These are phyloP conservation scores for Caenorhabditis brenneri DNA, from an alignment of 1,140 invertebrate genomes.

Conservation along the genomic window DNA sequence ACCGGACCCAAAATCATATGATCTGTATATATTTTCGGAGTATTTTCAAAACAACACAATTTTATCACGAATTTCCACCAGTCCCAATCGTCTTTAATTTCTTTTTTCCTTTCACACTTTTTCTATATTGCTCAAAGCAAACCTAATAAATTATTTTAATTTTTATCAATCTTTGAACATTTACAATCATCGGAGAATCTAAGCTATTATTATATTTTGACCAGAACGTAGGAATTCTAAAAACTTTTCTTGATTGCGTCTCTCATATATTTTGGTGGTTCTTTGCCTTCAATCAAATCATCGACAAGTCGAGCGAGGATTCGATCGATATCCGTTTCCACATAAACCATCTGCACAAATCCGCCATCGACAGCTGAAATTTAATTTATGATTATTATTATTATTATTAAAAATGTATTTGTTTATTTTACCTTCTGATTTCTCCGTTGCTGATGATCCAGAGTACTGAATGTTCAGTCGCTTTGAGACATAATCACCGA, in stretches of 20 bases:
- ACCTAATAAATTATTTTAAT: constrained; percentile 27
- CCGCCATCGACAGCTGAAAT: background rate
- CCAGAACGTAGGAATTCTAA: background rate
- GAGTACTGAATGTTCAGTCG: constrained; percentile 43
- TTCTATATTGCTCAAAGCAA: background rate
- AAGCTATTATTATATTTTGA: background rate
- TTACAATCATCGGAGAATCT: background rate
- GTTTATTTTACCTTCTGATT: background rate
- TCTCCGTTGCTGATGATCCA: background rate
- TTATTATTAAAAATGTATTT: too few relatives aligned
- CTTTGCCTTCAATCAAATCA: constrained; percentile 42
- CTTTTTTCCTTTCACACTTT: background rate
- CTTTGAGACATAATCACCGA: constrained; percentile 34
- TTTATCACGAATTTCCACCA: background rate
- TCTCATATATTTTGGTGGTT: constrained; percentile 36
- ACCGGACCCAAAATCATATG: background rate
- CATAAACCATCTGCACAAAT: constrained; percentile 48
- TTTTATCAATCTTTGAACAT: background rate
- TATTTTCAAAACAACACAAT: background rate
- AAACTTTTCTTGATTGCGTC: constrained; percentile 31
- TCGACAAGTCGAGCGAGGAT: constrained; percentile 44
- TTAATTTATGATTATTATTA: too few relatives aligned
- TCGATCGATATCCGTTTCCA: constrained; percentile 44
- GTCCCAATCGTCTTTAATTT: background rate
- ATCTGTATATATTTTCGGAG: constrained; percentile 34